These are phyloP conservation scores for Coregonus suidteri DNA, from an alignment of 2,797 vertebrate species.

Conservation along the genomic window DNA sequence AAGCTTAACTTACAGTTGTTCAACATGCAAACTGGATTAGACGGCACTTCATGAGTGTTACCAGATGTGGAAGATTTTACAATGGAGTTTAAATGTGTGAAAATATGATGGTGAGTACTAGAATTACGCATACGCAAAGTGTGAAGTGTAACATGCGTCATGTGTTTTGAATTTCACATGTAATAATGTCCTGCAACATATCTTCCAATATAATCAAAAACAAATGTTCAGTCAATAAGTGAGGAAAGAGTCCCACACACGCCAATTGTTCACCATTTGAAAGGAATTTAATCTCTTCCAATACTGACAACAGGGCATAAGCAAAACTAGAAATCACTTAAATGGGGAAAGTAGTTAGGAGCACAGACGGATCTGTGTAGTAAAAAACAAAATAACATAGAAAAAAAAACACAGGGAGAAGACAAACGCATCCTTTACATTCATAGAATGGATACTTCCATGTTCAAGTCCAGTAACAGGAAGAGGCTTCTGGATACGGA, in stretches of 20 bases:
- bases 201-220: neutral
- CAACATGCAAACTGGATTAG: no score
- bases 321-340: conserved; percentile 13
- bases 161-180: neutral
- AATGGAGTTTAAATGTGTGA: no score
- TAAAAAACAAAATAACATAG: conserved; percentile 24
- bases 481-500: conserved; percentile 11
- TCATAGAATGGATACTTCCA: conserved; percentile 79
- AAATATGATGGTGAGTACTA: no score
- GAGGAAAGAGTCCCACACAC: neutral
- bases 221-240: neutral
- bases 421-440: conserved; percentile 62
- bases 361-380: conserved; percentile 3
- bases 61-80: no score
- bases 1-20: no score
- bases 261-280: neutral
- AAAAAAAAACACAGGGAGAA: conserved; percentile 29
- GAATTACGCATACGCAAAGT: no score
- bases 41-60: no score
- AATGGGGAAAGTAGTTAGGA: neutral
- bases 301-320: conserved; percentile 5
- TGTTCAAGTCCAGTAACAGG: conserved; percentile 47
- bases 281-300: conserved; percentile 15
- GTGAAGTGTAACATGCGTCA: no score
- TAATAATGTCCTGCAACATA: neutral